Evolutionary conservation across 2,797 vertebrate genomes (phyloP).

Genomic region (Sylvilagus floridanus): DNA sequence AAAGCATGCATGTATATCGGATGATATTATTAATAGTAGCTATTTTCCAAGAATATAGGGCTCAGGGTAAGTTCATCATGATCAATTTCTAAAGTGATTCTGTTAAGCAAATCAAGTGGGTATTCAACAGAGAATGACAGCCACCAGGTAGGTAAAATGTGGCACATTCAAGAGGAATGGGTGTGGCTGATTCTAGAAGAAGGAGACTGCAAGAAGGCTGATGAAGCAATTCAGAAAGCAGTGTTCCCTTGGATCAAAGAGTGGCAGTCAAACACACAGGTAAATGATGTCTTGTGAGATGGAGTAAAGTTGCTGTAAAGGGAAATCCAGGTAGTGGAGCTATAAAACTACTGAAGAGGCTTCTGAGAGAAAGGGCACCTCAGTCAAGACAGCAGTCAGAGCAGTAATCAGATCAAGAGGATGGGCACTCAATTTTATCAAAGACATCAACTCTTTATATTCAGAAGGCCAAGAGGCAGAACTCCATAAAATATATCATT

Average conservation of each 20-base stretch:
- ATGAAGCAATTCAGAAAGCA: constrained; percentile 25
- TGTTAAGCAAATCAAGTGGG: constrained; percentile 29
- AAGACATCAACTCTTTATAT: constrained; percentile 2
- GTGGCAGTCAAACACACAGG: constrained; percentile 8
- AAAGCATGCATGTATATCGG: no score
- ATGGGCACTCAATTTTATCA: background rate
- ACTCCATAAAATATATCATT: background rate
- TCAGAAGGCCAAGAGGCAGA: background rate
- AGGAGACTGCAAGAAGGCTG: background rate
- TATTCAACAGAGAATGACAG: background rate
- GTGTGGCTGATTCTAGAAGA: background rate
- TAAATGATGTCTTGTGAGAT: background rate
- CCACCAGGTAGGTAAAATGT: background rate
- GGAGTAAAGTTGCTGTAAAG: background rate
- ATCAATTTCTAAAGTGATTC: constrained; percentile 36
- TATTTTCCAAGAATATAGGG: background rate
- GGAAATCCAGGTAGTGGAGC: background rate
- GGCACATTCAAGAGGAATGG: background rate
- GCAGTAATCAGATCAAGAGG: background rate
- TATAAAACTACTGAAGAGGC: background rate
- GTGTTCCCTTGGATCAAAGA: background rate
- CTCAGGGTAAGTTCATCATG: constrained; percentile 8
- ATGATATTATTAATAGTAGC: background rate
- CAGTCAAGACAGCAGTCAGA: constrained; percentile 12
- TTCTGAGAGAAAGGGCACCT: background rate